These are phyloP conservation scores for Phortica magna DNA, from an alignment of 2,888 invertebrate species.

Conservation along the genomic window DNA sequence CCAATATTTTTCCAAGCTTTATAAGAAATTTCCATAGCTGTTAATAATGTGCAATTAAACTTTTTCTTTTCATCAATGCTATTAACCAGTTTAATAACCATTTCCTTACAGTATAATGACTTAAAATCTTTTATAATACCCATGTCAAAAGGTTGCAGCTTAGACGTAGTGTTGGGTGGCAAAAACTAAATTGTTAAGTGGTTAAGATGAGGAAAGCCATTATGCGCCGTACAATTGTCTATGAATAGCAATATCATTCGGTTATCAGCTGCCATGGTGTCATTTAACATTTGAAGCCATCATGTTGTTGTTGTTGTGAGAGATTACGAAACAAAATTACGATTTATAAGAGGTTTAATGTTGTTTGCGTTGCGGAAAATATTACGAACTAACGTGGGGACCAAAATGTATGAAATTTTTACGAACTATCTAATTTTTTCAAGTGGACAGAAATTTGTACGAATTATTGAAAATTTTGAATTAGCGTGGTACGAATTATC, in stretches of 20 bases:
- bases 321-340: no score
- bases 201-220: conserved; percentile 26
- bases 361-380: no score
- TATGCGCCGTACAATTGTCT: conserved; percentile 33
- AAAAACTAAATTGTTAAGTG: conserved; percentile 24
- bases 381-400: no score
- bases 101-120: conserved; percentile 31
- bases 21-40: conserved; percentile 21
- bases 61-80: conserved; percentile 30
- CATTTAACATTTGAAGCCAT: conserved; percentile 30
- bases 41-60: conserved; percentile 8
- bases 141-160: conserved; percentile 31
- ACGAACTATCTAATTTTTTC: no score
- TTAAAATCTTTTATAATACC: conserved; percentile 32
- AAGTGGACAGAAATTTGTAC: no score
- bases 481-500: no score
- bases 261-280: conserved; percentile 31
- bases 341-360: no score
- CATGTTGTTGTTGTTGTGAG: no score
- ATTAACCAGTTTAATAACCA: conserved; percentile 29
- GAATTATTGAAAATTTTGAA: no score
- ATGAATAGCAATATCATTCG: conserved; percentile 34
- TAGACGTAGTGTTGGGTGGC: conserved; percentile 30
- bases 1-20: conserved; percentile 33
- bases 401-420: no score